These are phyloP conservation scores for Psix sp. DNA, from an alignment of 1,140 invertebrate genomes.

Conservation along the genomic window DNA sequence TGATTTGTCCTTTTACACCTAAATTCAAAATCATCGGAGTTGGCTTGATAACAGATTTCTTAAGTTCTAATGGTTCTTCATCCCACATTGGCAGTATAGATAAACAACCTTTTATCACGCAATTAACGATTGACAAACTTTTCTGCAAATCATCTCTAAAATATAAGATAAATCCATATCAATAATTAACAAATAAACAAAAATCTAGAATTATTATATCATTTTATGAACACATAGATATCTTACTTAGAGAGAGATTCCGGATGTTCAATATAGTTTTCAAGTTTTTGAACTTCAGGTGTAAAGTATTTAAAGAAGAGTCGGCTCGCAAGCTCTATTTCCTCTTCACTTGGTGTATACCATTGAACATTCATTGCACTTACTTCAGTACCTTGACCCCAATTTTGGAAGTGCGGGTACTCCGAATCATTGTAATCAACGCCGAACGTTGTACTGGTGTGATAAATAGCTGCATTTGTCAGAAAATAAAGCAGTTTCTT, in stretches of 20 bases:
- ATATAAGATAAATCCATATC: conserved; percentile 17
- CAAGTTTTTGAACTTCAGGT: conserved; percentile 77
- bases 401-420: conserved; percentile 88
- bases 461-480: conserved; percentile 80
- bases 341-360: conserved; percentile 85
- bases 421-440: conserved; percentile 81
- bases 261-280: conserved; percentile 73
- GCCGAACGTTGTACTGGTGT: conserved; percentile 80
- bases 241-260: conserved; percentile 65
- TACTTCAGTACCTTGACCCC: conserved; percentile 85
- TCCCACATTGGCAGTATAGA: conserved; percentile 80
- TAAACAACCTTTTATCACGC: conserved; percentile 76
- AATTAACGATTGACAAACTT: conserved; percentile 72
- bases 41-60: conserved; percentile 67
- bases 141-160: conserved; percentile 76
- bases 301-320: conserved; percentile 82
- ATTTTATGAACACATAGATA: conserved; percentile 27
- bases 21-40: conserved; percentile 71
- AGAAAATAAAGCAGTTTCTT: conserved; percentile 78
- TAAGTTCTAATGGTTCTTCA: conserved; percentile 77
- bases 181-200: conserved; percentile 36
- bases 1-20: conserved; percentile 71
- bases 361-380: conserved; percentile 84
- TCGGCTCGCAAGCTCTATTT: conserved; percentile 81
- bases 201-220: conserved; percentile 7